A percentile compares a stretch with the other conserved stretches of the same genome.
Evolutionary conservation across 2,888 invertebrate genomes (phyloP).

Genomic region (Nowickia ferox): DNA sequence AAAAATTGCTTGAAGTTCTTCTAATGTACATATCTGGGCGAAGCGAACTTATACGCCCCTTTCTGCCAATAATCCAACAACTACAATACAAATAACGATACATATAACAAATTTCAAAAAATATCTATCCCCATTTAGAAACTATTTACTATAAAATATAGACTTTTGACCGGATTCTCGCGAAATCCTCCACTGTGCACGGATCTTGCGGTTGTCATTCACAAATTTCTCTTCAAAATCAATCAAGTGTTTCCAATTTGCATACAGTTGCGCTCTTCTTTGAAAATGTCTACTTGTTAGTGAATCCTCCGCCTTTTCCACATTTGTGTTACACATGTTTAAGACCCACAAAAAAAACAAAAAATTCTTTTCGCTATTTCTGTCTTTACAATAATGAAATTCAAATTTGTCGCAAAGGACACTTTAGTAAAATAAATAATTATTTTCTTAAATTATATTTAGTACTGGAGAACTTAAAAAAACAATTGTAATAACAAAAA

Average conservation of each 20-base stretch:
- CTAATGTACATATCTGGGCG: no score
- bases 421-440: slow-evolving; percentile 56
- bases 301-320: slow-evolving; percentile 14
- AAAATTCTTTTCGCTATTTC: slow-evolving; percentile 6
- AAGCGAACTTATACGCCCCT: no score
- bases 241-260: slow-evolving; percentile 49
- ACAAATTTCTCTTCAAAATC: slow-evolving; percentile 41
- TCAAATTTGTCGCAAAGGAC: slow-evolving; percentile 54
- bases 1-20: no score
- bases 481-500: slow-evolving; percentile 37
- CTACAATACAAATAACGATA: no score
- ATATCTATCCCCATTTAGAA: no score
- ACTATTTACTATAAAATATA: no score
- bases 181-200: not conserved
- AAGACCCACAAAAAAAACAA: not conserved
- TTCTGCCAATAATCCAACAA: no score
- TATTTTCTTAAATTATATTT: slow-evolving; percentile 44
- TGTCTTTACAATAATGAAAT: not conserved
- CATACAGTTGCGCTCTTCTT: not conserved
- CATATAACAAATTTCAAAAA: no score
- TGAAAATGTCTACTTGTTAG: not conserved
- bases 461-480: slow-evolving; percentile 20
- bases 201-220: slow-evolving; percentile 22
- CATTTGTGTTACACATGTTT: slow-evolving; percentile 68
- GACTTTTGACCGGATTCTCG: not conserved